phyloP scores from a whole-genome alignment of 2,113 vertebrate genomes.

The Atlantisia rogersi region DNA sequence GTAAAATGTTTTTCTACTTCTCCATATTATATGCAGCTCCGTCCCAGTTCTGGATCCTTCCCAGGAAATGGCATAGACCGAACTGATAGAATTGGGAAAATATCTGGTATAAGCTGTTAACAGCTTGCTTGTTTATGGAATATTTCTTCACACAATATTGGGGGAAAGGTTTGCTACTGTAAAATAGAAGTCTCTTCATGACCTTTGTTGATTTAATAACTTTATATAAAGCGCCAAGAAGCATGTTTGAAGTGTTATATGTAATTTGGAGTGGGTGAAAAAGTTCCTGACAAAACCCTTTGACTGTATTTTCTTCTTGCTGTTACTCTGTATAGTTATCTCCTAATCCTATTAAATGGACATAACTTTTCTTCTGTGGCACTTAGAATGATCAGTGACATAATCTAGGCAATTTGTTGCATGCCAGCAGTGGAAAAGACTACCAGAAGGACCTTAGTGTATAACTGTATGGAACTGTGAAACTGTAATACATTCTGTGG shows the following conservation, averaged over 20 bases:
- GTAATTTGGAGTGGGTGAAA: not conserved
- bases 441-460: not conserved
- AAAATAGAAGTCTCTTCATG: not conserved
- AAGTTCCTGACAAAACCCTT: not conserved
- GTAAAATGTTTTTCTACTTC: constrained; percentile 35
- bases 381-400: not conserved
- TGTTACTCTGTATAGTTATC: not conserved
- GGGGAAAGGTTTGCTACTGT: not conserved
- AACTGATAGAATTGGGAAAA: not conserved
- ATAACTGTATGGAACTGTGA: not conserved
- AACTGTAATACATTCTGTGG: not conserved
- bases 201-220: not conserved
- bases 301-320: not conserved
- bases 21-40: not conserved
- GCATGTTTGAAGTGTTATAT: not conserved
- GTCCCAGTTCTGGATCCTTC: not conserved
- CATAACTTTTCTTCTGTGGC: not conserved
- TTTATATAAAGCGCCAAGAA: not conserved
- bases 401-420: not conserved
- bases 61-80: not conserved
- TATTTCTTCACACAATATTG: not conserved
- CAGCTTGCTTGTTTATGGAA: not conserved
- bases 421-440: not conserved
- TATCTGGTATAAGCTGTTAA: not conserved
- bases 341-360: not conserved